Percentiles rank a stretch among this genome's conserved stretches.
Evolutionary conservation across 2,797 vertebrate species (phyloP).

Genomic region (Botia almorhae): DNA sequence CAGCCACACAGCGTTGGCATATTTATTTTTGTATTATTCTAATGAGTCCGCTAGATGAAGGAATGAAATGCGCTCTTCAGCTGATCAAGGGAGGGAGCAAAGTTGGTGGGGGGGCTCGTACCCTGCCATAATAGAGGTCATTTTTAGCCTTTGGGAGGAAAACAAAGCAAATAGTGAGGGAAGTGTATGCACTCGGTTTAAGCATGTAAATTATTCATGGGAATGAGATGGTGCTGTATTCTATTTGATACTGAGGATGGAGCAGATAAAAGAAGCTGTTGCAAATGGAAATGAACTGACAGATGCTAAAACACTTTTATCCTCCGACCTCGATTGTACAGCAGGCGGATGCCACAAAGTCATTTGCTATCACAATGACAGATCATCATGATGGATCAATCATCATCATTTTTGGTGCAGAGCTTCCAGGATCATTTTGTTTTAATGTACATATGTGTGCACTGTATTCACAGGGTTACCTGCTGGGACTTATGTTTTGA

Average conservation of each 20-base stretch:
- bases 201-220: slow-evolving; percentile 55
- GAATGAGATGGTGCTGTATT: slow-evolving; percentile 45
- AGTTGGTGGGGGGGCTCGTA: slow-evolving; percentile 28
- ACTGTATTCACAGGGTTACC: not conserved
- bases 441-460: not conserved
- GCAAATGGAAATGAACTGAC: slow-evolving; percentile 49
- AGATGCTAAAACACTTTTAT: slow-evolving; percentile 50
- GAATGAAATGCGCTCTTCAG: slow-evolving; percentile 50
- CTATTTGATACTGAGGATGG: slow-evolving; percentile 44
- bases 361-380: slow-evolving; percentile 9
- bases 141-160: slow-evolving; percentile 47
- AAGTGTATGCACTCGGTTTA: slow-evolving; percentile 53
- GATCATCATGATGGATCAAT: slow-evolving; percentile 11
- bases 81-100: slow-evolving; percentile 34
- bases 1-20: slow-evolving; percentile 39
- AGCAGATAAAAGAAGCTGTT: slow-evolving; percentile 32
- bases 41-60: slow-evolving; percentile 53
- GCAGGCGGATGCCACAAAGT: slow-evolving; percentile 1
- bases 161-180: slow-evolving; percentile 54
- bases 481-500: not conserved
- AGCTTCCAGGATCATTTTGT: not conserved
- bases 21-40: slow-evolving; percentile 61
- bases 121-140: slow-evolving; percentile 54
- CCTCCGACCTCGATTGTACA: slow-evolving; percentile 25
- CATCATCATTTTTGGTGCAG: not conserved